These are phyloP conservation scores for Bembecia ichneumoniformis DNA, from an alignment of 2,888 invertebrate genomes.

Conservation along the genomic window DNA sequence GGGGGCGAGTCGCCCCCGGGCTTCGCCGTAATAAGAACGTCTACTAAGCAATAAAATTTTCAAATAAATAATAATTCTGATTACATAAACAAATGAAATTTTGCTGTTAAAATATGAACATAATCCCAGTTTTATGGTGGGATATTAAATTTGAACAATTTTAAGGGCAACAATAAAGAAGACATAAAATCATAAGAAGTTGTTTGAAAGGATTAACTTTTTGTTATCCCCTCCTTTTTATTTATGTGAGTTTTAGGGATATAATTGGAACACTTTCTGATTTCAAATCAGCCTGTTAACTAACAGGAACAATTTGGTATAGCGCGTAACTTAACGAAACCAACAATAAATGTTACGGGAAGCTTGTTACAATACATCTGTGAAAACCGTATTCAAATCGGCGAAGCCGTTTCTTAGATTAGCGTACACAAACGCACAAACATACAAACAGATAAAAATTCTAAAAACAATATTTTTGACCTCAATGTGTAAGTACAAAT, in stretches of 20 bases:
- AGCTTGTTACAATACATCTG: too few species aligned
- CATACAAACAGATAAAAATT: too few species aligned
- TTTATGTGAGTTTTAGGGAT: not conserved
- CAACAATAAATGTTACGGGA: too few species aligned
- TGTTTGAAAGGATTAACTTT: not conserved
- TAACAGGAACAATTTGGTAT: too few species aligned
- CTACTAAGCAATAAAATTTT: not conserved
- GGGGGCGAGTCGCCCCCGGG: too few species aligned
- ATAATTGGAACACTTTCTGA: not conserved
- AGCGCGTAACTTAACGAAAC: too few species aligned
- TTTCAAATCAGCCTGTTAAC: not conserved
- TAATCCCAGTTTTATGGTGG: constrained; percentile 3
- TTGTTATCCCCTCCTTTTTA: not conserved
- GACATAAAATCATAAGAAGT: constrained; percentile 2
- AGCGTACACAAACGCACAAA: too few species aligned
- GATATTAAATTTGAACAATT: constrained; percentile 5
- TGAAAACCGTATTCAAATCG: too few species aligned
- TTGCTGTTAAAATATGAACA: constrained; percentile 4
- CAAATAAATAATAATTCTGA: not conserved
- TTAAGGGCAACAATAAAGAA: constrained; percentile 5
- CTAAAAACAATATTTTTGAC: too few species aligned
- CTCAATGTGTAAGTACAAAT: too few species aligned
- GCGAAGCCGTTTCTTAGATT: too few species aligned
- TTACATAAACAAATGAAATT: constrained; percentile 2
- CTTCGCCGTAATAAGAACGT: too few species aligned